Conservation (phyloP, 1,140 invertebrate genomes). For the Pseudomyrmex flavicornis region DNA sequence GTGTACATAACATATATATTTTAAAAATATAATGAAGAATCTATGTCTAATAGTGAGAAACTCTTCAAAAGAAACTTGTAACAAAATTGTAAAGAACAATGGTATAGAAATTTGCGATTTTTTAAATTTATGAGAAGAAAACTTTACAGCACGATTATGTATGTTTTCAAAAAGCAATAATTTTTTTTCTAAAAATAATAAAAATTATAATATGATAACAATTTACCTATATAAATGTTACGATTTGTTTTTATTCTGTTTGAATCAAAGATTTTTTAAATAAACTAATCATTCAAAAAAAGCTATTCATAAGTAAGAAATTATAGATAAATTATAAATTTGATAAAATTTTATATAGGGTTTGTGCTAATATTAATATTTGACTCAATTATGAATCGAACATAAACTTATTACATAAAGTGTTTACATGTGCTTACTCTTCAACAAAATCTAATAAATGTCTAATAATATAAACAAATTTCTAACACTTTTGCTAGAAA, state of each 20-base stretch:
- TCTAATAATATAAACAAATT: neutral
- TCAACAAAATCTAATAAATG: neutral
- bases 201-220: too few relatives aligned
- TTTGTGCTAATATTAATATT: constrained; percentile 8
- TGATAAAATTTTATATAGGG: neutral
- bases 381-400: neutral
- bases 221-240: too few relatives aligned
- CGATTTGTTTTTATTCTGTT: too few relatives aligned
- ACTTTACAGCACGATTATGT: too few relatives aligned
- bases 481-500: constrained; percentile 4
- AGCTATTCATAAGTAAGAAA: neutral
- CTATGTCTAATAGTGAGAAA: too few relatives aligned
- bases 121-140: too few relatives aligned
- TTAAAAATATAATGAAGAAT: neutral
- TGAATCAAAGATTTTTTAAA: too few relatives aligned
- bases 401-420: neutral
- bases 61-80: neutral
- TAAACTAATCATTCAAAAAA: too few relatives aligned
- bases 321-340: neutral
- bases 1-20: neutral
- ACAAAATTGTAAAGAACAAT: constrained; percentile 18
- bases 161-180: too few relatives aligned
- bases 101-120: too few relatives aligned
- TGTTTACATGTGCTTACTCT: neutral
- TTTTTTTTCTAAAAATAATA: too few relatives aligned